Conservation (phyloP, 2,113 vertebrate genomes). For the Thalassarche chlororhynchos region DNA sequence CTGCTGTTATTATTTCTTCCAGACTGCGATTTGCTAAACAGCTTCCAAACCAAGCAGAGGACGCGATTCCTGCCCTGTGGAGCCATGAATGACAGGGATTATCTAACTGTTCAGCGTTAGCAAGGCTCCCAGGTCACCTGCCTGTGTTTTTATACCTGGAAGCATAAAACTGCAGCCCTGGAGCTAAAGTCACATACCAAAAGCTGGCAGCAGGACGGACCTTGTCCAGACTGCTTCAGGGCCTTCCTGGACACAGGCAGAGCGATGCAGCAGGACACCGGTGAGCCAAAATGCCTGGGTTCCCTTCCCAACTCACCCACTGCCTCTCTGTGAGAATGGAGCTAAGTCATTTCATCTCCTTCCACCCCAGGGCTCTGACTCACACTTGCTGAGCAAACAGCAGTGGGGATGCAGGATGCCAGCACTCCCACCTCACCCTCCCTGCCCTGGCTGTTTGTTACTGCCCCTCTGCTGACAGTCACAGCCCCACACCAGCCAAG, state of each 20-base stretch:
- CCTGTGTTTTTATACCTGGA: background rate
- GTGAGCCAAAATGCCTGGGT: background rate
- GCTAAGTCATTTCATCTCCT: background rate
- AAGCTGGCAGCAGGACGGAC: background rate
- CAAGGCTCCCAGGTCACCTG: background rate
- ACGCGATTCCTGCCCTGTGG: background rate
- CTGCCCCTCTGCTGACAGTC: background rate
- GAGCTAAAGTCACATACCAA: background rate
- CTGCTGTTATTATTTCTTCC: slow-evolving; percentile 34
- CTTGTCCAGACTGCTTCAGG: background rate
- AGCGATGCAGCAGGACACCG: background rate
- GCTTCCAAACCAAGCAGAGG: slow-evolving; percentile 8
- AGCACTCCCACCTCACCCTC: background rate
- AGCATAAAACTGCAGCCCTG: background rate
- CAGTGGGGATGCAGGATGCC: background rate
- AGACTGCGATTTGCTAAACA: background rate
- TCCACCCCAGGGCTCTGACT: slow-evolving; percentile 12
- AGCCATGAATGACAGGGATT: background rate
- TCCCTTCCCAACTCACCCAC: background rate
- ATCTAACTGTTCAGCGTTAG: background rate
- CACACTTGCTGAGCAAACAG: background rate
- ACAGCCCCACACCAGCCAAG: background rate
- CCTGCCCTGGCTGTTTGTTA: background rate
- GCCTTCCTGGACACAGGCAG: background rate
- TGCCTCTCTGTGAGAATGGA: background rate